Base-by-base conservation (phyloP, 1,140 invertebrate species). In the Anastatus disparis region DNA sequence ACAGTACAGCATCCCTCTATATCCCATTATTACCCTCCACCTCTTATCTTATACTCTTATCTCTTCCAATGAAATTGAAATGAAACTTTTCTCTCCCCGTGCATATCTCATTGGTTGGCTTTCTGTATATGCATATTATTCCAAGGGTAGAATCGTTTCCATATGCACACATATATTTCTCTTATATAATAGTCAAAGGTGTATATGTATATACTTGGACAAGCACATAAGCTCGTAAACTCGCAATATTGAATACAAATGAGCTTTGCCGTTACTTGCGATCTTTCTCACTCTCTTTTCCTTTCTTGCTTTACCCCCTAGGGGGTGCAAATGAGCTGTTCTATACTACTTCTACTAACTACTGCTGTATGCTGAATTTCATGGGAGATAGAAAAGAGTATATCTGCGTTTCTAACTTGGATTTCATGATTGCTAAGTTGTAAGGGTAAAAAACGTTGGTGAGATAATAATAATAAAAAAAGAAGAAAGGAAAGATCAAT, bases 191-290 rank as follows among this genome's bases (percentile, higher is more conserved):
- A n/a, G n/a, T n/a, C n/a, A n/a, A n/a, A n/a, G n/a, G n/a, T n/a
- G n/a, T n/a, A n/a, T n/a, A n/a, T n/a, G n/a, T n/a, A n/a, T n/a
- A n/a, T n/a, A n/a, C n/a, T n/a, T n/a, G 79, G 77, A 61, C 73
- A 71, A 78, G 77, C 75, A 77, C 79, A 79, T 85, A 85, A 85
- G 84, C 84, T 81, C 79, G 81, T 85, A 85, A 86, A 85, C 79
- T 83, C 76, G 80, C 85, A 83, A 86, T 86, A 85, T 86, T 86
- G 85, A 86, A 85, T 86, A 85, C 79, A 84, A 85, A 86, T 85
- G 84, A 71, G 42, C 10, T n/a, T 27, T 22, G 78, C 78, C 77
- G 79, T 70, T 64, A 73, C 58, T 2, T 48, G 31, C 10, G 10
- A 6, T 1, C 53, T 0, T 7, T 0, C 9, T 1, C 24, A n/a